Evolutionary conservation across 2,888 invertebrate genomes (phyloP).

Genomic region (Rutpela maculata): DNA sequence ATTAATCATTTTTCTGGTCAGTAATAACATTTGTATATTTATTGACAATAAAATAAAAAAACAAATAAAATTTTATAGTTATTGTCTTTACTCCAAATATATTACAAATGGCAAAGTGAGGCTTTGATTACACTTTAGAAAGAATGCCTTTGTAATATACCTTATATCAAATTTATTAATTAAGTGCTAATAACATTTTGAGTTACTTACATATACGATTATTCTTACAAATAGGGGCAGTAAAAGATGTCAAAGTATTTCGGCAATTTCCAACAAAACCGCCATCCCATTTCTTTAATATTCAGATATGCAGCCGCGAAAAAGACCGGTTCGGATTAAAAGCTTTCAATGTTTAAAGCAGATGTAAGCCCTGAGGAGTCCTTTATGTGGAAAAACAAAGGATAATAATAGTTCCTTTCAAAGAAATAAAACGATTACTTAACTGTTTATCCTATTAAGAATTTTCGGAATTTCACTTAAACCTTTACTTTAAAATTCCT

Average conservation of each 20-base stretch:
- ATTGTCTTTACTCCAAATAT: too few species aligned
- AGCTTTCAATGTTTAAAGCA: constrained; percentile 13
- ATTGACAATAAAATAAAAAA: too few species aligned
- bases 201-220: too few species aligned
- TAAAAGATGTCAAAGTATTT: background rate
- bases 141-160: too few species aligned
- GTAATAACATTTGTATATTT: too few species aligned
- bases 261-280: constrained; percentile 18
- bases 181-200: too few species aligned
- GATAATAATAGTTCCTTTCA: constrained; percentile 22
- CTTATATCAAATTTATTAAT: too few species aligned
- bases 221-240: background rate
- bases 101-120: too few species aligned
- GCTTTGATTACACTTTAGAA: too few species aligned
- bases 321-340: constrained; percentile 18
- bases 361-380: constrained; percentile 7
- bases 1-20: too few species aligned
- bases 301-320: constrained; percentile 22
- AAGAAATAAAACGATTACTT: constrained; percentile 27
- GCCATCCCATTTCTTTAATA: constrained; percentile 10
- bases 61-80: too few species aligned
- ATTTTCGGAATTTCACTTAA: background rate
- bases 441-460: background rate
- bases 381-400: constrained; percentile 30
- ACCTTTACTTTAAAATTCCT: background rate